Conservation (phyloP, 1,140 invertebrate genomes). For the Drosophila subobscura region DNA sequence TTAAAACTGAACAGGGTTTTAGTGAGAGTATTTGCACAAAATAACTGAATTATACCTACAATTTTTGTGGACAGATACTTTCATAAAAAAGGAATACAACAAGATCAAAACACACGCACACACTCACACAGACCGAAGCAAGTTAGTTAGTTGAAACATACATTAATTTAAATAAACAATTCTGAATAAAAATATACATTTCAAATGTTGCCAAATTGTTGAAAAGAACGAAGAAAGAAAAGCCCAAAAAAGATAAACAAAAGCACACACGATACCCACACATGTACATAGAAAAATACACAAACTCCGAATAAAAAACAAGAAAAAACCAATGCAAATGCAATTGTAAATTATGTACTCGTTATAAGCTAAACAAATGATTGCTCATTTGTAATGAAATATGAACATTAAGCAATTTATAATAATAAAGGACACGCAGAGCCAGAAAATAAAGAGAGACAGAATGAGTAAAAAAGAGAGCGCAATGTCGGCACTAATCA, state of each 20-base stretch:
- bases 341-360: conserved; percentile 75
- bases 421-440: conserved; percentile 9
- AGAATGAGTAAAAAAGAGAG: conserved; percentile 1
- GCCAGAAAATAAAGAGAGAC: not conserved
- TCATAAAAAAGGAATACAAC: not conserved
- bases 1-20: too few species aligned
- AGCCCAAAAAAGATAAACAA: conserved; percentile 6
- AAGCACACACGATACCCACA: conserved; percentile 9
- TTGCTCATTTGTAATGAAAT: conserved; percentile 42
- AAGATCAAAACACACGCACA: conserved; percentile 8
- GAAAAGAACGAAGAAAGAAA: conserved; percentile 18
- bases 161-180: conserved; percentile 42
- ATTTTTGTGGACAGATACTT: too few species aligned
- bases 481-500: conserved; percentile 28
- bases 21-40: too few species aligned
- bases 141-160: conserved; percentile 41
- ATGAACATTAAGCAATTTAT: conserved; percentile 19
- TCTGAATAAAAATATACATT: conserved; percentile 22
- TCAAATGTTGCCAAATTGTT: conserved; percentile 61
- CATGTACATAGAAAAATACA: conserved; percentile 19
- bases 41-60: too few species aligned
- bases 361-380: conserved; percentile 53
- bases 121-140: not conserved
- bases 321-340: conserved; percentile 34
- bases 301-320: conserved; percentile 27